Conservation (phyloP, 2,113 vertebrate species). For the Poeciliopsis retropinna region DNA sequence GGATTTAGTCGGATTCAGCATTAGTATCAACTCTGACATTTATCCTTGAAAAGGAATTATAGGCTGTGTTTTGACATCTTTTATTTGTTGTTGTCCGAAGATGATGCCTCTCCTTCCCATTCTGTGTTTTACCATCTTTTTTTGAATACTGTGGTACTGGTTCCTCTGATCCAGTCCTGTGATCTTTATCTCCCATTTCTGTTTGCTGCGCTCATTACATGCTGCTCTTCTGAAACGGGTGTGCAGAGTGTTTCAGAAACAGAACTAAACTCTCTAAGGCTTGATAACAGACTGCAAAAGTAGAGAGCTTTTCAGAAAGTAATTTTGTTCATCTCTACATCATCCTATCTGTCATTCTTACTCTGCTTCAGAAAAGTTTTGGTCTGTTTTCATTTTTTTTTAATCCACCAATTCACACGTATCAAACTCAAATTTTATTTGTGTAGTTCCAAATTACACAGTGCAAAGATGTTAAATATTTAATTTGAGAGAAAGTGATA, state of each 20-base stretch:
- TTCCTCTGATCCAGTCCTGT: slow-evolving; percentile 45
- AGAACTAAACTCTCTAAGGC: not conserved
- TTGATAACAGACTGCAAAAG: not conserved
- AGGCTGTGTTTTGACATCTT: slow-evolving; percentile 20
- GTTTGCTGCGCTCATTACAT: not conserved
- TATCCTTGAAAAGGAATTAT: slow-evolving; percentile 19
- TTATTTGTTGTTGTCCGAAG: slow-evolving; percentile 15
- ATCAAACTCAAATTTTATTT: too few species aligned
- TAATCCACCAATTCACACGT: too few species aligned
- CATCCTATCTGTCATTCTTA: slow-evolving; percentile 13
- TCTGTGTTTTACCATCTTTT: slow-evolving; percentile 2
- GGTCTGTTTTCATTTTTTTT: not conserved
- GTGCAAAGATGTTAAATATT: too few species aligned
- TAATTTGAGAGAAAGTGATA: too few species aligned
- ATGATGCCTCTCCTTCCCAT: not conserved
- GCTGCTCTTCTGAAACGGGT: slow-evolving; percentile 10
- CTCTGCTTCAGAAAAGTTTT: slow-evolving; percentile 9
- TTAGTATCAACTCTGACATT: slow-evolving; percentile 24
- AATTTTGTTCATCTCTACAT: slow-evolving; percentile 15
- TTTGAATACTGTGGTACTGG: slow-evolving; percentile 39
- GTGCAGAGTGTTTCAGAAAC: not conserved
- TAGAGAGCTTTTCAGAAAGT: not conserved
- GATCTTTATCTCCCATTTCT: slow-evolving; percentile 34
- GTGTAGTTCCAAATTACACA: too few species aligned
- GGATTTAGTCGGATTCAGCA: slow-evolving; percentile 17